phyloP scores from a whole-genome alignment of 2,888 invertebrate genomes.

The Agrotis clavis region DNA sequence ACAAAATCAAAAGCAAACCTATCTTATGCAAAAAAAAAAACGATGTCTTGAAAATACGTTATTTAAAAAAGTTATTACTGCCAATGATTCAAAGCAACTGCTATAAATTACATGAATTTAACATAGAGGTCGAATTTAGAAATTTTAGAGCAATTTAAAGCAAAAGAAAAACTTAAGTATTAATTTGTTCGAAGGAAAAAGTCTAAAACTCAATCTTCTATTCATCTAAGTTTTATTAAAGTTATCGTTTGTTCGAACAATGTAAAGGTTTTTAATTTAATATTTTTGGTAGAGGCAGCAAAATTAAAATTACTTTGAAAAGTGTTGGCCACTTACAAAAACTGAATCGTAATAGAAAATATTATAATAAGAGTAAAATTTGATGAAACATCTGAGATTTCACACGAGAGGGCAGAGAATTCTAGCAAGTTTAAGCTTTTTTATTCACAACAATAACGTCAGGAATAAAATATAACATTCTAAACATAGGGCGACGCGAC shows the following conservation, averaged over 20 bases:
- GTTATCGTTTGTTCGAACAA: not conserved
- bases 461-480: constrained; percentile 12
- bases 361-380: too few relatives aligned
- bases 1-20: too few relatives aligned
- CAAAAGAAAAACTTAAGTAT: not conserved
- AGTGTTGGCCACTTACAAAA: too few relatives aligned
- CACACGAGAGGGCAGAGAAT: too few relatives aligned
- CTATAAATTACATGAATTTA: too few relatives aligned
- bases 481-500: constrained; percentile 21
- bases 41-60: not conserved
- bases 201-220: not conserved
- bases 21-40: too few relatives aligned
- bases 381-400: too few relatives aligned
- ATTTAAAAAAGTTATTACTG: not conserved
- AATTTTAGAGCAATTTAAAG: not conserved
- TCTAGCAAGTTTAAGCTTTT: not conserved
- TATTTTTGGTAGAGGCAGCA: too few relatives aligned
- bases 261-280: not conserved
- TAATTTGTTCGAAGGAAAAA: not conserved
- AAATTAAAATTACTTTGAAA: too few relatives aligned
- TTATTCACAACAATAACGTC: not conserved
- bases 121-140: too few relatives aligned
- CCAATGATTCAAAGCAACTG: not conserved
- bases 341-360: too few relatives aligned
- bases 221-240: not conserved